Percentiles rank a stretch among this genome's conserved stretches.
Evolutionary conservation across 1,140 invertebrate genomes (phyloP).

Genomic region (Hypothenemus hampei): DNA sequence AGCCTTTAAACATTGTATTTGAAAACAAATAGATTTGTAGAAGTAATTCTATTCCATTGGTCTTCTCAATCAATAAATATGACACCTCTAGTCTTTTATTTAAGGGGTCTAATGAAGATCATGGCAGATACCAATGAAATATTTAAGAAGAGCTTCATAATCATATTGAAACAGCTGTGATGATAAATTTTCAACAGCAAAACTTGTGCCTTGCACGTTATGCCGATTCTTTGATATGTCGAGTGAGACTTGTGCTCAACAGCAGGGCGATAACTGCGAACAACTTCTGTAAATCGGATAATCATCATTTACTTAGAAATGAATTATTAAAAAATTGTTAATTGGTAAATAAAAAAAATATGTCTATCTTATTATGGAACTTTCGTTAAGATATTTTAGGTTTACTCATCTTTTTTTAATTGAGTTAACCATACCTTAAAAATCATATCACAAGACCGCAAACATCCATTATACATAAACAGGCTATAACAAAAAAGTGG

Average conservation of each 20-base stretch:
- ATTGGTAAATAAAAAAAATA: too few relatives aligned
- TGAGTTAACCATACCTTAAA: too few relatives aligned
- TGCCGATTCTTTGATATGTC: neutral
- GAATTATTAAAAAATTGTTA: neutral
- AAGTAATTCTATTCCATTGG: neutral
- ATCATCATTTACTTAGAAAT: neutral
- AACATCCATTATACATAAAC: neutral
- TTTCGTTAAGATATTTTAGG: too few relatives aligned
- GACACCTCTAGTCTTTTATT: neutral
- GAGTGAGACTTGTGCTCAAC: neutral
- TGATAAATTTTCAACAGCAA: too few relatives aligned
- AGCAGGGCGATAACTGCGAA: neutral
- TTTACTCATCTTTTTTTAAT: too few relatives aligned
- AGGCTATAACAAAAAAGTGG: too few relatives aligned
- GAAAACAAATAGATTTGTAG: too few relatives aligned
- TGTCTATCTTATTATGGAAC: neutral
- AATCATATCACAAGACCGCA: neutral
- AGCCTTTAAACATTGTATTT: neutral
- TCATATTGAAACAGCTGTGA: too few relatives aligned
- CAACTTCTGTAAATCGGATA: neutral
- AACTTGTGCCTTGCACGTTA: neutral
- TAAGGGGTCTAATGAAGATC: neutral
- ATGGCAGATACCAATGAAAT: too few relatives aligned
- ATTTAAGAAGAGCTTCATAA: too few relatives aligned
- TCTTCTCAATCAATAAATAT: neutral